phyloP scores from a whole-genome alignment of 2,888 invertebrate species.

The Macrosoma leucophasiata region DNA sequence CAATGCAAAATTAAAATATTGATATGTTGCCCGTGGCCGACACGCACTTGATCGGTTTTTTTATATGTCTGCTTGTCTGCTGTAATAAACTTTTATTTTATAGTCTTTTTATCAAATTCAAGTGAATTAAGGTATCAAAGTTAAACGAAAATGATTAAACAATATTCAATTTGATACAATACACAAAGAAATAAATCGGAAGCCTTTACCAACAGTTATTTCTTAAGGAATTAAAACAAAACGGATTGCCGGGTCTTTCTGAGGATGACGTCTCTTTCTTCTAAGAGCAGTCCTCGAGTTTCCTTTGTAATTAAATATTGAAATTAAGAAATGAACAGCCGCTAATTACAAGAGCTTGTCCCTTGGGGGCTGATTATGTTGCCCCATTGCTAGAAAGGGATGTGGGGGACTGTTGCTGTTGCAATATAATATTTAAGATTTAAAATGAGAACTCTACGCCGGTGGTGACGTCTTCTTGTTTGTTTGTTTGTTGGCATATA shows the following conservation, averaged over 20 bases:
- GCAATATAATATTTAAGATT: conserved; percentile 58
- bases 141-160: too few species aligned
- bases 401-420: conserved; percentile 52
- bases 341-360: conserved; percentile 76
- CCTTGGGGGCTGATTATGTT: conserved; percentile 71
- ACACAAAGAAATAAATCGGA: conserved; percentile 57
- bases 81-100: too few species aligned
- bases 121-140: too few species aligned
- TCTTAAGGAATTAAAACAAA: conserved; percentile 63
- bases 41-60: too few species aligned
- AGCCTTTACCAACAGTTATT: conserved; percentile 50
- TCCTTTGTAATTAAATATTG: conserved; percentile 78
- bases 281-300: conserved; percentile 68
- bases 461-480: too few species aligned
- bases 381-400: conserved; percentile 65
- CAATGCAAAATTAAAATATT: too few species aligned
- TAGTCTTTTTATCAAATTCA: too few species aligned
- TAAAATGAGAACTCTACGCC: background rate
- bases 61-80: too few species aligned
- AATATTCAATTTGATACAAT: conserved; percentile 58
- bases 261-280: conserved; percentile 71
- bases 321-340: conserved; percentile 78
- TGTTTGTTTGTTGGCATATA: too few species aligned
- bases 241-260: conserved; percentile 62
- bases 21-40: too few species aligned